Conservation (phyloP, 2,113 vertebrate genomes). For the Tragelaphus strepsiceros region DNA sequence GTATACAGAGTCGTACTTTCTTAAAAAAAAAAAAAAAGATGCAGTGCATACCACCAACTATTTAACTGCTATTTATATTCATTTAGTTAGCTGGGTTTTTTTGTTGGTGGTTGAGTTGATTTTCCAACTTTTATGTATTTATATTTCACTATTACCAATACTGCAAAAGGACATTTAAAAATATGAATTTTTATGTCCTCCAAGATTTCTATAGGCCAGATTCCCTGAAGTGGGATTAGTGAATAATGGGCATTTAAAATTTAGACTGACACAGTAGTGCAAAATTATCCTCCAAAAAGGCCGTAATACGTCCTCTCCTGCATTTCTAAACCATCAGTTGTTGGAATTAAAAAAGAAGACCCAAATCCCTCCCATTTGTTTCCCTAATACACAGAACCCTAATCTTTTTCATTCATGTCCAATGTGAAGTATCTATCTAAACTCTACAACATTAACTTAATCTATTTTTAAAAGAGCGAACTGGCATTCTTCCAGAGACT, state of each 20-base stretch:
- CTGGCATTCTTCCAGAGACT: not conserved
- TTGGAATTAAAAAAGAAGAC: not conserved
- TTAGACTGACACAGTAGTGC: not conserved
- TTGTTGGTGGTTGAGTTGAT: not conserved
- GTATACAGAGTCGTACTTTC: not conserved
- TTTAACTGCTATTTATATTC: not conserved
- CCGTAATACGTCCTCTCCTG: not conserved
- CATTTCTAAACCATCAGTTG: not conserved
- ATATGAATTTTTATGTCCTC: not conserved
- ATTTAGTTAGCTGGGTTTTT: not conserved
- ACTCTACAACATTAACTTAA: not conserved
- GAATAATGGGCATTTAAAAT: constrained; percentile 29
- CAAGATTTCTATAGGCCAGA: constrained; percentile 20
- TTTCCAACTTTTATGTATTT: not conserved
- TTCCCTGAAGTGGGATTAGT: constrained; percentile 1
- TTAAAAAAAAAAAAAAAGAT: not conserved
- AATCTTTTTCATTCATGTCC: constrained; percentile 8
- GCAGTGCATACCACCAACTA: not conserved
- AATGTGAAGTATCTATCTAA: constrained; percentile 8
- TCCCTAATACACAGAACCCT: not conserved
- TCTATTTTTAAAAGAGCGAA: not conserved
- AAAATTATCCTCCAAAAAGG: not conserved
- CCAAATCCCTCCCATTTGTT: constrained; percentile 8
- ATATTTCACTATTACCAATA: not conserved
- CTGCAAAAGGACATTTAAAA: not conserved